Conservation (phyloP, 2,113 vertebrate genomes). For the Lepidothrix coronata region DNA sequence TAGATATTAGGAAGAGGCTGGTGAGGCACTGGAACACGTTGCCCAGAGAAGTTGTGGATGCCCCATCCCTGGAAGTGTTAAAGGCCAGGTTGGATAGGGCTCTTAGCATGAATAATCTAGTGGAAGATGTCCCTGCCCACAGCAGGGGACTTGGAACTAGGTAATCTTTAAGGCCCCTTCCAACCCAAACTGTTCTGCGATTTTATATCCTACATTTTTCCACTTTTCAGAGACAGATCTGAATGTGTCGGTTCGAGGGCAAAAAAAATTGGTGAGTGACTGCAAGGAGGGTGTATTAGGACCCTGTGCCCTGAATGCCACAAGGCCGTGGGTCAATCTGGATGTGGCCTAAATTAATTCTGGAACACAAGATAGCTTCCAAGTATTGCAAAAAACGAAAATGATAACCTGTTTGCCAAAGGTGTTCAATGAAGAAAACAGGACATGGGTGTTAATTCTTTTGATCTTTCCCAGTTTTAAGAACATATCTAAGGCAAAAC, state of each 20-base stretch:
- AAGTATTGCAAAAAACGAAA: not conserved
- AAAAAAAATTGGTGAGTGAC: not conserved
- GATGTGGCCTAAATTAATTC: not conserved
- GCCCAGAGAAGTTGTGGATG: not conserved
- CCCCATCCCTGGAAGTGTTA: not conserved
- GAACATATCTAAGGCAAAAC: not conserved
- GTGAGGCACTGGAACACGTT: not conserved
- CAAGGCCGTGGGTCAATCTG: not conserved
- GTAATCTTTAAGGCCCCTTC: not conserved
- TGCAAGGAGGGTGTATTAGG: not conserved
- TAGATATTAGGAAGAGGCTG: not conserved
- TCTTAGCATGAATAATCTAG: not conserved
- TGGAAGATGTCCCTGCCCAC: not conserved
- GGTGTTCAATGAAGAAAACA: not conserved
- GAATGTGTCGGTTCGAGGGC: not conserved
- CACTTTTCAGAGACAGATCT: not conserved
- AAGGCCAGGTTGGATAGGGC: not conserved
- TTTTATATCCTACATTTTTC: not conserved
- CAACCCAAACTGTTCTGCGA: not conserved
- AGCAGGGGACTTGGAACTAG: not conserved
- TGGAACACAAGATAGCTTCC: not conserved
- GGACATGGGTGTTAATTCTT: not conserved
- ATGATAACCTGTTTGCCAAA: not conserved
- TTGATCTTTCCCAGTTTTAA: not conserved
- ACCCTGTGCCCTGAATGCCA: not conserved